Conservation (phyloP, 2,113 vertebrate genomes). For the Cinclus mexicanus region DNA sequence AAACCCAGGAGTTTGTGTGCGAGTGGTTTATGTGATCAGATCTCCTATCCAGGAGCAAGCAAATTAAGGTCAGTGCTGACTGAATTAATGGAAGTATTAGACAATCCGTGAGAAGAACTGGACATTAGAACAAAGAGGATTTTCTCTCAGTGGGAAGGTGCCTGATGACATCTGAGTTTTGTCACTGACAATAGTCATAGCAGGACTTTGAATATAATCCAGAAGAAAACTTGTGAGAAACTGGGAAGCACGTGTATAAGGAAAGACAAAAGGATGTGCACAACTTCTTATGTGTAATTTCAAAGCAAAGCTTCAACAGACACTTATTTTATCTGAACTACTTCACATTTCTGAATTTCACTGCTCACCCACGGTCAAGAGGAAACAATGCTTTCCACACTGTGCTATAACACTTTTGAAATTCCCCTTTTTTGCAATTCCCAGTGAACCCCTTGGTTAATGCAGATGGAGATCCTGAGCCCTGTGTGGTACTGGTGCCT, state of each 20-base stretch:
- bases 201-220: constrained; percentile 13
- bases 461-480: background rate
- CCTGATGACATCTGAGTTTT: constrained; percentile 47
- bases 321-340: background rate
- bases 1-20: constrained; percentile 21
- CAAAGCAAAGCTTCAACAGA: background rate
- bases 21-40: constrained; percentile 11
- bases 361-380: background rate
- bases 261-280: background rate
- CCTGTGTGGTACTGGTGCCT: background rate
- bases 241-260: background rate
- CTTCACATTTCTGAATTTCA: background rate
- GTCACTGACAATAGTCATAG: constrained; percentile 38
- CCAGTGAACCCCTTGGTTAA: background rate
- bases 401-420: background rate
- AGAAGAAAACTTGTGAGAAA: constrained; percentile 24
- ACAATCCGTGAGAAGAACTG: constrained; percentile 25
- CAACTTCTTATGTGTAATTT: background rate
- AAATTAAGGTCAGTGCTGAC: constrained; percentile 52
- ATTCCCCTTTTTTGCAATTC: background rate
- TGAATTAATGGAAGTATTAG: constrained; percentile 43
- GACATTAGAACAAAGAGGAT: constrained; percentile 9
- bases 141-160: background rate
- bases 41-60: constrained; percentile 19
- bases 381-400: background rate